Evolutionary conservation across 2,888 invertebrate species (phyloP).

Genomic region (Xestobium rufovillosum): DNA sequence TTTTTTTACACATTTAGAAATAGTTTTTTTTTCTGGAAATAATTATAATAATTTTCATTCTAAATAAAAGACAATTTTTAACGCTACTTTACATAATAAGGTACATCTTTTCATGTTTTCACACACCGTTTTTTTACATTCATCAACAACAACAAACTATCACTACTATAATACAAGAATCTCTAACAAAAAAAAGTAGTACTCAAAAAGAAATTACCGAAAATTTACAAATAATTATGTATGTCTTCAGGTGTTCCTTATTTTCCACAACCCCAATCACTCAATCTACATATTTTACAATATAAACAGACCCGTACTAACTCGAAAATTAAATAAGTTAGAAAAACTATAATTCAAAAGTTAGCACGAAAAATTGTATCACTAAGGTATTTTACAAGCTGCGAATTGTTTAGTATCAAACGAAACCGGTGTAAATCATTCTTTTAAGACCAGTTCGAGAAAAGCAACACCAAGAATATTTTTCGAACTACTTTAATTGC

Average conservation of each 20-base stretch:
- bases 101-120: slow-evolving; percentile 39
- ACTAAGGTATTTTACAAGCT: no score
- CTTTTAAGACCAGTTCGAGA: no score
- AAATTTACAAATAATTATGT: slow-evolving; percentile 4
- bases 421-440: no score
- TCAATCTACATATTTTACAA: slow-evolving; percentile 27
- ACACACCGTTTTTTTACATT: slow-evolving; percentile 36
- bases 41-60: slow-evolving; percentile 39
- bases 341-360: no score
- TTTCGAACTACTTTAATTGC: no score
- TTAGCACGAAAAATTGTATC: no score
- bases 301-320: slow-evolving; percentile 31
- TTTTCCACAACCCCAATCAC: slow-evolving; percentile 23
- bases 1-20: slow-evolving; percentile 46
- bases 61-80: slow-evolving; percentile 41
- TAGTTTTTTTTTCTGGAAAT: slow-evolving; percentile 38
- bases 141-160: slow-evolving; percentile 35
- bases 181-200: background rate
- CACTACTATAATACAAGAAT: background rate
- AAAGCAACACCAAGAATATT: no score
- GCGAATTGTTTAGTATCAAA: no score
- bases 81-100: slow-evolving; percentile 44
- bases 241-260: background rate
- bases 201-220: slow-evolving; percentile 4
- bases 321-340: slow-evolving; percentile 19